Evolutionary conservation across 2,113 vertebrate genomes (phyloP), one percentile per base, ranked within the genome.

Genomic region (Carlito syrichta): DNA sequence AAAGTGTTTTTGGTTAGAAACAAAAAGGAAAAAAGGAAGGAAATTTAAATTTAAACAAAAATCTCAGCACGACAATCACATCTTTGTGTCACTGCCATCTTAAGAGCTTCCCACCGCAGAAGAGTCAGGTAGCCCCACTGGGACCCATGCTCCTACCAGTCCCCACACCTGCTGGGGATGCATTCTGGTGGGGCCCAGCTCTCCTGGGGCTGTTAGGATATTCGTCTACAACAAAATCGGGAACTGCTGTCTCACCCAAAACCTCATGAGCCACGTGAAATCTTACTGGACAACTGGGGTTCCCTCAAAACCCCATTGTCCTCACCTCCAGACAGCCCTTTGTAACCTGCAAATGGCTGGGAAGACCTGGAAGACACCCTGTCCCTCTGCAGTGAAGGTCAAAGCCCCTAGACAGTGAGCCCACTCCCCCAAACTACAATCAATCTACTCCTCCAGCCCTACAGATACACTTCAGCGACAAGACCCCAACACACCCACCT

Each of bases 401-500:
- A 0, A 1, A 6, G 43, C 10, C 68, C 40, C 22, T 2, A 1
- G 1, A 25, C 32, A 8, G 1, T 6, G 1, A 40, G 2, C 68
- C 43, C 16, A 0, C 23, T 3, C 23, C 35, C 16, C 20, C 1
- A n/a, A 63, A 3, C 54, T 17, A 25, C 6, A 40, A 56, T 20
- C 60, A 40, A 40, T 30, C 54, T 14, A 9, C 54, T 45, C 23
- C 27, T 16, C 16, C 12, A 56, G 35, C 17, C 58, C n/a, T 4
- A 17, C 14, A 1, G 50, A 81, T 12, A 32, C 25, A 10, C 9
- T 3, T 17, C 4, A 1, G 73, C 0, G 8, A 38, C 0, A 7
- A 85, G 58, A 52, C 25, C 7, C 85, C 56, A 74, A 0, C 54
- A 83, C 62, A 89, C 98, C 98, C 98, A 99, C 99, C 99, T 99